These are phyloP conservation scores for Sebastes aleutianus DNA, from an alignment of 2,797 vertebrate genomes.

Conservation along the genomic window DNA sequence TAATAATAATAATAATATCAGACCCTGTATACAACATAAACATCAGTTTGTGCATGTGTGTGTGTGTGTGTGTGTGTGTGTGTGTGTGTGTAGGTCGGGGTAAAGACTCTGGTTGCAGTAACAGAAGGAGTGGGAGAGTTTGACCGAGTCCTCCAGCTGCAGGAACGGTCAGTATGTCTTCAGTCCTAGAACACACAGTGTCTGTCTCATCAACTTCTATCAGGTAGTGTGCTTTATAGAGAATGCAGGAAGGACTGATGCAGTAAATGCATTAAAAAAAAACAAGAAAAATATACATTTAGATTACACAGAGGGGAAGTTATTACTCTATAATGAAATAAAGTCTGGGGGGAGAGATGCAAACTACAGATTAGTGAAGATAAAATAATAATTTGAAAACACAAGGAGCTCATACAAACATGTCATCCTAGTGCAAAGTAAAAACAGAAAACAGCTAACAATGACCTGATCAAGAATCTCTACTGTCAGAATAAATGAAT, in stretches of 20 bases:
- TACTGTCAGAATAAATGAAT: too few species aligned
- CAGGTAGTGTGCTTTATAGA: neutral
- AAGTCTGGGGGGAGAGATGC: neutral
- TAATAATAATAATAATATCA: too few species aligned
- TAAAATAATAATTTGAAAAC: neutral
- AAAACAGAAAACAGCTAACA: too few species aligned
- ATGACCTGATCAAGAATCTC: too few species aligned
- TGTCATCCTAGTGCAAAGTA: neutral
- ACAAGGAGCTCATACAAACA: neutral
- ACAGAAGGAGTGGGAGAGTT: constrained; percentile 76
- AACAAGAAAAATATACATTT: too few species aligned
- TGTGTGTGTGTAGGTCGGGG: constrained; percentile 52
- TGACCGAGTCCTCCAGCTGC: constrained; percentile 67
- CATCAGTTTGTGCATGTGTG: too few species aligned
- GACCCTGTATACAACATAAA: too few species aligned
- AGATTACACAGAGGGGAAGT: too few species aligned
- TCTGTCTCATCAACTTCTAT: neutral
- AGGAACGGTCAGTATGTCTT: constrained; percentile 61
- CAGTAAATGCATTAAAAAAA: neutral
- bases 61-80: neutral
- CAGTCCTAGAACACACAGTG: neutral
- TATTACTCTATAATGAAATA: neutral
- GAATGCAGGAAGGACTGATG: neutral
- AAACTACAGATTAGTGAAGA: too few species aligned
- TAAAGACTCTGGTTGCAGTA: constrained; percentile 71